Evolutionary conservation across 1,140 invertebrate species (phyloP), one percentile per base, ranked within the genome.

Genomic region (Zaprionus kolodkinae): DNA sequence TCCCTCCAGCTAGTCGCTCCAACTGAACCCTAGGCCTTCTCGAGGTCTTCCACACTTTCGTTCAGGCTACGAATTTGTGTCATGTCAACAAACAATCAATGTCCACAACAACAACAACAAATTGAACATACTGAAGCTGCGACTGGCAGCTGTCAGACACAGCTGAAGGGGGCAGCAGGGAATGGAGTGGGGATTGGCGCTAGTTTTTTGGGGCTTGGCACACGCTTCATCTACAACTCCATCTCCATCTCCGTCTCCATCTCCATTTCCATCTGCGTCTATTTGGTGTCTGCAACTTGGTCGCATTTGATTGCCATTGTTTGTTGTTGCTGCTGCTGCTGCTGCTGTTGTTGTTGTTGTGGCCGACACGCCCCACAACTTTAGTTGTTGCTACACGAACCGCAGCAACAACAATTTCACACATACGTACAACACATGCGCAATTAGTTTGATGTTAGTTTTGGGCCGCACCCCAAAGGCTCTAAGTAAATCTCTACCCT

Each of bases 221-320:
- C 80, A 84, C 21, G 63, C 43, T 59, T n/a, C 55, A 72, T 6
- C 21, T 21, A 21, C 36, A 15, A 35, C 30, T 50, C 6, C 25
- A 45, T 15, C 27, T 62, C 11, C 36, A 12, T 35, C 30, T 50
- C 6, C 25, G 30, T 15, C 27, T 62, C 15, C 12, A 45, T 30
- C 63, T 55, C 12, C 6, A 43, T 21, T 38, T 55, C 36, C 25
- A 43, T 33, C 36, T 56, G 48, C 21, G 13, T 56, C 61, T 21
- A 71, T 64, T 71, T 62, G 45, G 45, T 33, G 60, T 63, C 45
- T 52, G 77, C 65, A 17, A 65, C 60, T 79, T 74, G 61, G 77
- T 72, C 77, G 84, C 63, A 84, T 70, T 84, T 84, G 77, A 84
- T 84, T 80, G 72, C 64, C 77, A 77, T 83, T 84, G 81, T 80